A percentile compares a stretch with the other conserved stretches of the same genome.
Evolutionary conservation across 2,888 invertebrate genomes (phyloP).

Genomic region (Zeuzera pyrina): DNA sequence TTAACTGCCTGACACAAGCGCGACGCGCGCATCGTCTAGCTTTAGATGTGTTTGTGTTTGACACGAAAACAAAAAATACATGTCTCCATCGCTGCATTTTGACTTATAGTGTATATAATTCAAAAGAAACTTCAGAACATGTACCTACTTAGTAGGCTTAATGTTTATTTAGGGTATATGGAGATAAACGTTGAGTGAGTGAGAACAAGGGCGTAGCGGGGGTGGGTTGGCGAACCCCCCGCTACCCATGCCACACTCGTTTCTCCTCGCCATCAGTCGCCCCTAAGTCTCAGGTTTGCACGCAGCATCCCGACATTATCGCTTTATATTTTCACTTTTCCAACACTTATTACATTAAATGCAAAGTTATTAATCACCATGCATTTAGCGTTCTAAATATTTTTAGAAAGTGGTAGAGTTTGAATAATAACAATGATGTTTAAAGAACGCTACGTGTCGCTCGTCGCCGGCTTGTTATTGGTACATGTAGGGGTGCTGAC

Average conservation of each 20-base stretch:
- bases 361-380: slow-evolving; percentile 17
- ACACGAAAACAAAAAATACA: too few relatives aligned
- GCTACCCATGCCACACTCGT: slow-evolving; percentile 44
- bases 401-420: slow-evolving; percentile 6
- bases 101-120: too few relatives aligned
- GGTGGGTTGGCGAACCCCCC: slow-evolving; percentile 32
- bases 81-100: too few relatives aligned
- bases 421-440: slow-evolving; percentile 25
- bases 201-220: slow-evolving; percentile 26
- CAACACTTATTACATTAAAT: slow-evolving; percentile 14
- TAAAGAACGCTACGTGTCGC: slow-evolving; percentile 16
- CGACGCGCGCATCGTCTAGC: slow-evolving; percentile 56
- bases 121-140: too few relatives aligned
- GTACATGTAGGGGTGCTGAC: slow-evolving; percentile 36
- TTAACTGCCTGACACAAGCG: slow-evolving; percentile 20
- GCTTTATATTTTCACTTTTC: slow-evolving; percentile 19
- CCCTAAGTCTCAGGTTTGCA: slow-evolving; percentile 67
- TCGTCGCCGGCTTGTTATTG: slow-evolving; percentile 41
- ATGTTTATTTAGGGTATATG: background rate
- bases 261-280: slow-evolving; percentile 54
- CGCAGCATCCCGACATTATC: slow-evolving; percentile 56
- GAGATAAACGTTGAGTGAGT: slow-evolving; percentile 23
- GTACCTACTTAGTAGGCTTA: too few relatives aligned
- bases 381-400: slow-evolving; percentile 14
- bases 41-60: too few relatives aligned